Base-by-base conservation (phyloP, 2,888 invertebrate species). In the Litoditis marina region DNA sequence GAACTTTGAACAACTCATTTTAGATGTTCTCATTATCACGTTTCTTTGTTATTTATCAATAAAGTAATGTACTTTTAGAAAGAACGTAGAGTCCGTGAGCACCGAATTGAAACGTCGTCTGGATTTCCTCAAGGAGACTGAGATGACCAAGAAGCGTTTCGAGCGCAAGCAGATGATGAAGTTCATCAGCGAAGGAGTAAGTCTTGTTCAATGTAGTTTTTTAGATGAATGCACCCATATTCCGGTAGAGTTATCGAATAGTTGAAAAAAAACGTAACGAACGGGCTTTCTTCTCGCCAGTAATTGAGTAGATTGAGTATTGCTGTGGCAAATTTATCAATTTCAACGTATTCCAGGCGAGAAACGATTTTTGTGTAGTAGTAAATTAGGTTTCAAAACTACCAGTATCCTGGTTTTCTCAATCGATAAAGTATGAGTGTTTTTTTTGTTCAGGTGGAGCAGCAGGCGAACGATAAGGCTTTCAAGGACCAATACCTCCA, bases 161-260 rank as follows among this genome's bases (percentile, higher is more conserved):
- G 88, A 90, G 76, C 94, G 95, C 85, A 91, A 90, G 84, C 91
- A 94, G 85, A 90, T 95, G 90, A 92, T 92, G 30, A 89, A 91
- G 84, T 96, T 93, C 91, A 90, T 96, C 69, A 90, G 93, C 19
- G 85, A 86, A 77, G 90, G 87, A 82, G 96, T 96, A 7, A 49
- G 70, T 67, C 32, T 62, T 49, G 56, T 32, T 4, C 11, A n/a
- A 1, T 22, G 22, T 28, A 4, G 52, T 22, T 53, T 19, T 8
- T 11, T 11, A 6, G n/a, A 22, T 13, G 39, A 13, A 13, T 39
- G n/a, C n/a, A n/a, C n/a, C n/a, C n/a, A n/a, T n/a, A n/a, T n/a
- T n/a, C n/a, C n/a, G n/a, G n/a, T n/a, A n/a, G n/a, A n/a, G n/a
- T 36, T 36, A 11, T 36, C 39, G 39, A 36, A 36, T 13, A 36